These are phyloP conservation scores for Plectropomus leopardus DNA, from an alignment of 2,113 vertebrate genomes.

Conservation along the genomic window DNA sequence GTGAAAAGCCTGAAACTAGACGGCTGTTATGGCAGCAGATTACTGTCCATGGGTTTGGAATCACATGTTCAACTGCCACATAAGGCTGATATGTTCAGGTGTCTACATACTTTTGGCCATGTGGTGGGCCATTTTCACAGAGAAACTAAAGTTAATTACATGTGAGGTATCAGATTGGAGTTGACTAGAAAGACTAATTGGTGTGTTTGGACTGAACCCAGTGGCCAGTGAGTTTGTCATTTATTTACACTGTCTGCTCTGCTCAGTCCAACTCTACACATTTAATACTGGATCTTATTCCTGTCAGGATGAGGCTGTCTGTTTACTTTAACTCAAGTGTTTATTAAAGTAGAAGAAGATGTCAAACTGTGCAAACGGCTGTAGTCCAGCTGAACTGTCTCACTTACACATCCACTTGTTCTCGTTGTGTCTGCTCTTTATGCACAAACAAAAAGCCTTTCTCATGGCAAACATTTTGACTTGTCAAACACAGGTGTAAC, in stretches of 20 bases:
- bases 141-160: neutral
- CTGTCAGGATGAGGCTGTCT: conserved; percentile 24
- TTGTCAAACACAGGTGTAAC: conserved; percentile 42
- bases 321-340: conserved; percentile 41
- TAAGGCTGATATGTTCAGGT: neutral
- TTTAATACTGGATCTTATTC: conserved; percentile 1
- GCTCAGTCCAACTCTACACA: neutral
- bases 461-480: neutral
- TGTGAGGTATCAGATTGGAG: neutral
- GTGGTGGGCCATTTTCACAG: neutral
- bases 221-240: conserved; percentile 10
- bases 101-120: neutral
- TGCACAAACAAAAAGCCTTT: conserved; percentile 25
- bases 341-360: conserved; percentile 52
- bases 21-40: neutral
- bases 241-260: conserved; percentile 24
- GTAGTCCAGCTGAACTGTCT: conserved; percentile 41
- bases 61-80: neutral
- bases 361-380: conserved; percentile 7
- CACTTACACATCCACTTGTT: conserved; percentile 7
- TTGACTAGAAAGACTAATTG: neutral
- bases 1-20: neutral
- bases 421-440: neutral
- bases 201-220: neutral
- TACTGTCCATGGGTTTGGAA: neutral